phyloP scores from a whole-genome alignment of 2,113 vertebrate species.

The Nannobrachium achirus region DNA sequence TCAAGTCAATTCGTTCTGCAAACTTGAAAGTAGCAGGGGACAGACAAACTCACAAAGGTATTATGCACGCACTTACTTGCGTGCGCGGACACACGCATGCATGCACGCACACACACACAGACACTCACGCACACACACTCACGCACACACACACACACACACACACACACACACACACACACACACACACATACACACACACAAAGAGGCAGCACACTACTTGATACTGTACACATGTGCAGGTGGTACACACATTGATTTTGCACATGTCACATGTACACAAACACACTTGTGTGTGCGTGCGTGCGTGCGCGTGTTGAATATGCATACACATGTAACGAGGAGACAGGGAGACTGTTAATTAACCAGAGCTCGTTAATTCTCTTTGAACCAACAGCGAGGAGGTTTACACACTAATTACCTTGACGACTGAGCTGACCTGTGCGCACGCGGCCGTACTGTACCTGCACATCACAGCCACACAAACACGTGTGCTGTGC shows the following conservation, averaged over 20 bases:
- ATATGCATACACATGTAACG: constrained; percentile 75
- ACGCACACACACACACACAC: not conserved
- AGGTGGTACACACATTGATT: constrained; percentile 2
- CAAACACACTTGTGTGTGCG: not conserved
- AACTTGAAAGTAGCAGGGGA: constrained; percentile 38
- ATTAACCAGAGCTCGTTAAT: constrained; percentile 78
- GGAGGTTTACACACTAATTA: constrained; percentile 79
- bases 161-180: not conserved
- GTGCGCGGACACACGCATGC: constrained; percentile 25
- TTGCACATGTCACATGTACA: constrained; percentile 47
- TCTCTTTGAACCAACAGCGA: constrained; percentile 78
- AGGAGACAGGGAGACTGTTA: constrained; percentile 76
- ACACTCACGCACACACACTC: not conserved
- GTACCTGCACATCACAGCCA: constrained; percentile 16
- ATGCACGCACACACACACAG: not conserved
- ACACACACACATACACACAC: not conserved
- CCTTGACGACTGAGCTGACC: constrained; percentile 74
- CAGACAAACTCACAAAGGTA: constrained; percentile 38
- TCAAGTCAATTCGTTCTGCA: constrained; percentile 66
- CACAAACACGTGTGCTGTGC: constrained; percentile 11
- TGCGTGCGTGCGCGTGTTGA: constrained; percentile 55
- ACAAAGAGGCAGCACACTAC: no score
- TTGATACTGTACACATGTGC: not conserved
- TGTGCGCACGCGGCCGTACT: constrained; percentile 32
- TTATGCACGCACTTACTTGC: no score